Percentiles rank a stretch among this genome's conserved stretches.
phyloP scores from a whole-genome alignment of 1,140 invertebrate genomes.

The Berghia stephanieae region DNA sequence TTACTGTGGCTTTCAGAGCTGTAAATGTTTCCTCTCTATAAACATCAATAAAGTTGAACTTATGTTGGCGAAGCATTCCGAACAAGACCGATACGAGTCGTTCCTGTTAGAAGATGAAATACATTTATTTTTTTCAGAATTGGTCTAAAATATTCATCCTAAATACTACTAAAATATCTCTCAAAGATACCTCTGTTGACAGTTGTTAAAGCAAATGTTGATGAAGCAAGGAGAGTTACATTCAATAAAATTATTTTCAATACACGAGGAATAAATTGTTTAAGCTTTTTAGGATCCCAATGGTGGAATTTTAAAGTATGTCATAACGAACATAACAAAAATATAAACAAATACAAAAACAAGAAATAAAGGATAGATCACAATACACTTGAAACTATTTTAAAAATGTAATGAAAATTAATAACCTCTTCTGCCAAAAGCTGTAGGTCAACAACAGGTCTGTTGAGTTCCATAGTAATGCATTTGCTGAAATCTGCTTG shows the following conservation, averaged over 20 bases:
- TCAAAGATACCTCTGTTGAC: too few species aligned
- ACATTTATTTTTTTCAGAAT: too few species aligned
- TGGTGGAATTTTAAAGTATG: too few species aligned
- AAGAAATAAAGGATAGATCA: background rate
- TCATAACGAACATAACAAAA: slow-evolving; percentile 22
- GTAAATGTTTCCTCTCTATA: slow-evolving; percentile 90
- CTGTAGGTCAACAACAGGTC: slow-evolving; percentile 77
- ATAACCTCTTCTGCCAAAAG: slow-evolving; percentile 69
- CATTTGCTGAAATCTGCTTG: slow-evolving; percentile 93
- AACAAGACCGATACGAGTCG: slow-evolving; percentile 88
- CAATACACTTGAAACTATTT: too few species aligned
- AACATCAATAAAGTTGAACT: slow-evolving; percentile 87
- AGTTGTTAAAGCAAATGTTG: too few species aligned
- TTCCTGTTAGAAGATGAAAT: slow-evolving; percentile 78
- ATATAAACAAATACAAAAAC: slow-evolving; percentile 10
- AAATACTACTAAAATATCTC: too few species aligned
- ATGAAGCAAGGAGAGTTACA: too few species aligned
- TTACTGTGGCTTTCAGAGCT: slow-evolving; percentile 86
- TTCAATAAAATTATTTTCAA: too few species aligned
- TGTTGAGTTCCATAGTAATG: slow-evolving; percentile 89
- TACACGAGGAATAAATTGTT: too few species aligned
- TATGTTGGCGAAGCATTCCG: slow-evolving; percentile 84
- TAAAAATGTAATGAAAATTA: slow-evolving; percentile 12
- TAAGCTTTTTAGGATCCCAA: too few species aligned
- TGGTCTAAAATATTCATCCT: too few species aligned